phyloP scores from a whole-genome alignment of 2,113 vertebrate species.

The Psettodes erumei region DNA sequence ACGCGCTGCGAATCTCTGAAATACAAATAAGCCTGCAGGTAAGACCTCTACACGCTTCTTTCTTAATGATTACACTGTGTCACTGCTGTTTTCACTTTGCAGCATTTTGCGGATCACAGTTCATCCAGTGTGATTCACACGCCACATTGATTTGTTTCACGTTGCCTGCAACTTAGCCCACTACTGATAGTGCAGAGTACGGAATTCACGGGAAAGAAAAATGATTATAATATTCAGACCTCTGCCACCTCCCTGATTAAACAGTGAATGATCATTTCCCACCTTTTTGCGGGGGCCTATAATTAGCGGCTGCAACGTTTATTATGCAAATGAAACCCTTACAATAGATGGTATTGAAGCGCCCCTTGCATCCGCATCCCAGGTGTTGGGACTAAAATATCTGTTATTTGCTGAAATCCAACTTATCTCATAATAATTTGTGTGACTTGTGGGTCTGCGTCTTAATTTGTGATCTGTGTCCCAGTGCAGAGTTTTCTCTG shows the following conservation, averaged over 20 bases:
- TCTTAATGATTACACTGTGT: constrained; percentile 14
- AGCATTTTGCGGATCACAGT: constrained; percentile 29
- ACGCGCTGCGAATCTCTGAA: constrained; percentile 67
- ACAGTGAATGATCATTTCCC: constrained; percentile 38
- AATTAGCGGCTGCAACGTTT: constrained; percentile 62
- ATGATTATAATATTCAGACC: constrained; percentile 30
- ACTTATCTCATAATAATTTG: neutral
- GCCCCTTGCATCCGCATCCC: constrained; percentile 27
- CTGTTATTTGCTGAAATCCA: constrained; percentile 17
- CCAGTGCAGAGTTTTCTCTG: constrained; percentile 60
- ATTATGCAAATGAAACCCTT: constrained; percentile 59
- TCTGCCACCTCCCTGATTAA: constrained; percentile 23
- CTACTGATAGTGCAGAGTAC: constrained; percentile 28
- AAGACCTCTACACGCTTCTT: constrained; percentile 68
- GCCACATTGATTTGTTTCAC: constrained; percentile 65
- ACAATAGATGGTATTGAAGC: constrained; percentile 45
- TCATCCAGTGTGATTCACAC: constrained; percentile 46
- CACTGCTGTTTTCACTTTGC: constrained; percentile 44
- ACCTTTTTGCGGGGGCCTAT: constrained; percentile 55
- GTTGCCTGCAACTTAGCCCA: constrained; percentile 63
- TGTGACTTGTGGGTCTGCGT: constrained; percentile 18
- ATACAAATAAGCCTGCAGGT: constrained; percentile 70
- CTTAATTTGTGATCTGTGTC: constrained; percentile 47
- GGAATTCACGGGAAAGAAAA: constrained; percentile 8
- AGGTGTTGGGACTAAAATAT: constrained; percentile 48